These are phyloP conservation scores for Scaptomyza polygonia DNA, from an alignment of 2,888 invertebrate species.

Conservation along the genomic window DNA sequence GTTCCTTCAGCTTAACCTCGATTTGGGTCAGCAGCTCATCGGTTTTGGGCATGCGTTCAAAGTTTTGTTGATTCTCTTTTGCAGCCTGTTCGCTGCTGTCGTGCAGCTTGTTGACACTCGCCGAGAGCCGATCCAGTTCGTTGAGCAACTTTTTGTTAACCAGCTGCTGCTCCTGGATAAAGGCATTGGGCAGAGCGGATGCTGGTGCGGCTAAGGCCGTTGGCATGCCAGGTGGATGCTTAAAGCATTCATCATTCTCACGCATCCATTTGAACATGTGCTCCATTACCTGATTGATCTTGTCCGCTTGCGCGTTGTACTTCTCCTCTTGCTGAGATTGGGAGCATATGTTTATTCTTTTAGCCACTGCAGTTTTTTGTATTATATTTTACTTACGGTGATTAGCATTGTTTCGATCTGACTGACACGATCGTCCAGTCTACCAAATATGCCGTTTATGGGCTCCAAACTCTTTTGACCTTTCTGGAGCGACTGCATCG, in stretches of 20 bases:
- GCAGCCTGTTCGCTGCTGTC: slow-evolving; percentile 73
- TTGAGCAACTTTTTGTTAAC: slow-evolving; percentile 75
- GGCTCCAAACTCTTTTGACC: slow-evolving; percentile 89
- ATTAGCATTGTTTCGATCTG: slow-evolving; percentile 91
- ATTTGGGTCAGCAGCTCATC: slow-evolving; percentile 79
- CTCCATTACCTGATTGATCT: slow-evolving; percentile 81
- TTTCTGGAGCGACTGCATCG: slow-evolving; percentile 89
- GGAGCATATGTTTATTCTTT: background rate
- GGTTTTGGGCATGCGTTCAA: slow-evolving; percentile 75
- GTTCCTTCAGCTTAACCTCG: slow-evolving; percentile 81
- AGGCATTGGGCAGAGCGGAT: slow-evolving; percentile 60
- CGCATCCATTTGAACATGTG: slow-evolving; percentile 84
- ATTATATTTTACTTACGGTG: slow-evolving; percentile 85
- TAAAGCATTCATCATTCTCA: slow-evolving; percentile 83
- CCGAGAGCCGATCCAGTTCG: slow-evolving; percentile 74
- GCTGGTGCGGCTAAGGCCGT: slow-evolving; percentile 28
- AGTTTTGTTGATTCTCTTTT: slow-evolving; percentile 75
- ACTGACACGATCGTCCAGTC: slow-evolving; percentile 90
- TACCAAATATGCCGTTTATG: slow-evolving; percentile 88
- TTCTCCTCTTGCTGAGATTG: slow-evolving; percentile 83
- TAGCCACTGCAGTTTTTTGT: background rate
- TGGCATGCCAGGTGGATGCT: slow-evolving; percentile 68
- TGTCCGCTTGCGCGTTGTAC: slow-evolving; percentile 82
- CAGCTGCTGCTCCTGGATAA: slow-evolving; percentile 71
- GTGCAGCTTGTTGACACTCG: slow-evolving; percentile 70